phyloP scores from a whole-genome alignment of 64 coral and sea anemone genomes.

The Actinia tenebrosa region DNA sequence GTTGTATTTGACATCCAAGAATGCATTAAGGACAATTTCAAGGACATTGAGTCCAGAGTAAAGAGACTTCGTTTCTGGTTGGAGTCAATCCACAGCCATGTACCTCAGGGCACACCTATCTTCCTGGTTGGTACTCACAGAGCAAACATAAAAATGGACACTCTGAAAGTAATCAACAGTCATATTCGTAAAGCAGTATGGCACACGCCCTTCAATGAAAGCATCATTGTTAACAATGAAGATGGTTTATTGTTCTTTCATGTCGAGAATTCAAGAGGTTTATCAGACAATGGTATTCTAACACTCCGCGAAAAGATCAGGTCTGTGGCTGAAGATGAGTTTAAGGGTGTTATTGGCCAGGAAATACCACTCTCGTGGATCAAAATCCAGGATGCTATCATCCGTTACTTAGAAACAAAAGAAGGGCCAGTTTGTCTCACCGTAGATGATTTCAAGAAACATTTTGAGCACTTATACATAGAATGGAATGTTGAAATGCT shows the following conservation, averaged over 20 bases:
- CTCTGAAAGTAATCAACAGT: conserved; percentile 4
- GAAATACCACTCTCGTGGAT: conserved; percentile 60
- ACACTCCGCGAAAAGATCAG: conserved; percentile 13
- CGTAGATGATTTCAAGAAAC: conserved; percentile 34
- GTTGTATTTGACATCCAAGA: conserved; percentile 56
- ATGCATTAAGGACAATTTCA: conserved; percentile 16
- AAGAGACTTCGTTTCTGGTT: conserved; percentile 55
- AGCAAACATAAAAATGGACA: neutral
- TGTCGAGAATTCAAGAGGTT: conserved; percentile 40
- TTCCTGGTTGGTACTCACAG: conserved; percentile 71
- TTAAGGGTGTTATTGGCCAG: neutral
- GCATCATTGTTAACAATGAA: conserved; percentile 26
- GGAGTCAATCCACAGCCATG: conserved; percentile 49
- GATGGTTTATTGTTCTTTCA: conserved; percentile 43
- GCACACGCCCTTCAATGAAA: conserved; percentile 29
- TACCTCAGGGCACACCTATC: conserved; percentile 32
- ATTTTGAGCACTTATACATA: conserved; percentile 23
- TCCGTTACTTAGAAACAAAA: neutral
- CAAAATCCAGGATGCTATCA: conserved; percentile 60
- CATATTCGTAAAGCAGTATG: conserved; percentile 34
- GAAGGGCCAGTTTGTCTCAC: conserved; percentile 23
- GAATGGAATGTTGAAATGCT: conserved; percentile 45
- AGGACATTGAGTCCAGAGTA: neutral
- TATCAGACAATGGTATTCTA: conserved; percentile 31
- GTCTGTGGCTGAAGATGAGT: conserved; percentile 33